These are phyloP conservation scores for Tragelaphus imberbis DNA, from an alignment of 2,113 vertebrate genomes.

Conservation along the genomic window DNA sequence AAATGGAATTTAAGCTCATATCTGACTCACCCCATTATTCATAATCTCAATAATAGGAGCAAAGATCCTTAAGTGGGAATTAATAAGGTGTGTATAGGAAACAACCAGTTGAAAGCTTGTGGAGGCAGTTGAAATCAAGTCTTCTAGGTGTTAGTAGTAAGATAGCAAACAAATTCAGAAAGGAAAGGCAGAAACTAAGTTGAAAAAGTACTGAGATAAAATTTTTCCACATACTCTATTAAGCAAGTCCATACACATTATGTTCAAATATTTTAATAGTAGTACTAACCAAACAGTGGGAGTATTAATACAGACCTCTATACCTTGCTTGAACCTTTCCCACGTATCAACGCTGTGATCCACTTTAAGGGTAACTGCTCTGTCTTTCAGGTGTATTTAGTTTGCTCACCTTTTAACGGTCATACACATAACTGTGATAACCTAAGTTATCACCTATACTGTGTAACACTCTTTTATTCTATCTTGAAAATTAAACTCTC, in stretches of 20 bases:
- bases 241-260: background rate
- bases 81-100: background rate
- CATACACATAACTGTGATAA: background rate
- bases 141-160: background rate
- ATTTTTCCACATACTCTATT: background rate
- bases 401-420: conserved; percentile 29
- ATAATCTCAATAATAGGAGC: background rate
- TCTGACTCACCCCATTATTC: background rate
- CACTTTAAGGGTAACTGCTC: background rate
- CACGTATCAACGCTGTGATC: background rate
- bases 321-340: background rate
- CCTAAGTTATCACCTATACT: conserved; percentile 16
- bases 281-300: background rate
- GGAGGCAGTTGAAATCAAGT: background rate
- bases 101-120: background rate
- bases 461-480: background rate
- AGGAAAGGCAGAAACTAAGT: background rate
- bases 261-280: background rate
- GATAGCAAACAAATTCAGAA: background rate
- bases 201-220: background rate
- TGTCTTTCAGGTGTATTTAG: background rate
- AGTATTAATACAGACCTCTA: background rate
- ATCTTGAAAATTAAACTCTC: conserved; percentile 58
- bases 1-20: background rate
- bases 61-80: background rate